Conservation (phyloP, 2,888 invertebrate genomes). For the Stegophylla sp. region DNA sequence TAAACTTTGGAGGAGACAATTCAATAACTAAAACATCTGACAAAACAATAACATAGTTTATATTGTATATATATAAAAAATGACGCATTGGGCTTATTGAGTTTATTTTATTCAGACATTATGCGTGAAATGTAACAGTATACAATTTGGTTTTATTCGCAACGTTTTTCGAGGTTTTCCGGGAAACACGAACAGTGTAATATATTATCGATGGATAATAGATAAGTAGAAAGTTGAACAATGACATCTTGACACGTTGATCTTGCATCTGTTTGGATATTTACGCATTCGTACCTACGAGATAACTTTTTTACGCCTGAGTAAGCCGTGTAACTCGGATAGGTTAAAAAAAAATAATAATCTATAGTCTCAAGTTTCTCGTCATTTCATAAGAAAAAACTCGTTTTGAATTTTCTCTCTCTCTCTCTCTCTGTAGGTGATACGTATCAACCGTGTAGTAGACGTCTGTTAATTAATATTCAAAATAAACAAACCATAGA, state of each 20-base stretch:
- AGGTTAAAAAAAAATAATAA: neutral
- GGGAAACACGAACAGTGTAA: too few relatives aligned
- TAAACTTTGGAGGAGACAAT: too few relatives aligned
- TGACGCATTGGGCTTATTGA: too few relatives aligned
- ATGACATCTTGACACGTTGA: conserved; percentile 3
- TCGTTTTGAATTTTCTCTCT: conserved; percentile 14
- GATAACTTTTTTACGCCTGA: neutral
- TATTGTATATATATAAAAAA: too few relatives aligned
- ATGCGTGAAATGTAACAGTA: too few relatives aligned
- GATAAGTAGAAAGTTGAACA: neutral
- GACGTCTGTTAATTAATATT: conserved; percentile 25
- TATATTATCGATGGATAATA: neutral
- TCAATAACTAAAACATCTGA: too few relatives aligned
- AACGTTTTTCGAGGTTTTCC: too few relatives aligned
- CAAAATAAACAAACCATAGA: conserved; percentile 8
- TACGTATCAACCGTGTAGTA: conserved; percentile 4
- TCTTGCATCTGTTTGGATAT: conserved; percentile 11
- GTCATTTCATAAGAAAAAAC: conserved; percentile 21
- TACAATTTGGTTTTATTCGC: too few relatives aligned
- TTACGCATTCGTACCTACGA: neutral
- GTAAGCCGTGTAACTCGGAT: conserved; percentile 1
- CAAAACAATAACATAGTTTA: too few relatives aligned
- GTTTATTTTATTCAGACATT: too few relatives aligned
- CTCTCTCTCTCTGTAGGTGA: neutral
- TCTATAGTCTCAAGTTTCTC: conserved; percentile 13